Conservation (phyloP, 2,888 invertebrate genomes). For the Abrostola tripartita region DNA sequence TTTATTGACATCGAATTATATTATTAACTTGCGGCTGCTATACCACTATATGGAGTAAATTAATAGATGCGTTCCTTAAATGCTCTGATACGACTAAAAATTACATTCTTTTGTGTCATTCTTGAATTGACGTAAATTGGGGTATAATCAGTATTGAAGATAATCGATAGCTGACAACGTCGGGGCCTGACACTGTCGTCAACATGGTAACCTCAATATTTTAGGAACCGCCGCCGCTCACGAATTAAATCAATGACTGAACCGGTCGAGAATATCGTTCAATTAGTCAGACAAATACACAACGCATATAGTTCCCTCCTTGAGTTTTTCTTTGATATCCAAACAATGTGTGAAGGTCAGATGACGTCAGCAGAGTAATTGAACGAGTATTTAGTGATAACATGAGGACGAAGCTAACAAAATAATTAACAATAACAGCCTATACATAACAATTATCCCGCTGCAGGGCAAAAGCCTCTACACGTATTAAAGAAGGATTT, state of each 20-base stretch:
- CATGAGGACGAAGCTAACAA: constrained; percentile 4
- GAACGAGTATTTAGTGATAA: constrained; percentile 25
- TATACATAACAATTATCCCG: no score
- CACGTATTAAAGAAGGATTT: no score
- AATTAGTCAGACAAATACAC: not conserved
- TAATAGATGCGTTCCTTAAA: constrained; percentile 1
- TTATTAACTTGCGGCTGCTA: not conserved
- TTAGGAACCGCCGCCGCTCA: not conserved
- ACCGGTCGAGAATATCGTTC: not conserved
- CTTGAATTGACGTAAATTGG: constrained; percentile 12
- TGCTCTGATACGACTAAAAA: not conserved
- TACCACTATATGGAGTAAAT: constrained; percentile 7
- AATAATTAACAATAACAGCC: not conserved
- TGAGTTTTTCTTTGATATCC: constrained; percentile 20
- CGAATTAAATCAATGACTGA: constrained; percentile 5
- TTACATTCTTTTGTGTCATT: constrained; percentile 10
- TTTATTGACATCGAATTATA: constrained; percentile 37
- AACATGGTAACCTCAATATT: constrained; percentile 16
- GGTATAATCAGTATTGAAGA: constrained; percentile 15
- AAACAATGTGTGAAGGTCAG: constrained; percentile 33
- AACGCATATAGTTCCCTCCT: constrained; percentile 10
- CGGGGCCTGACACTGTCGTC: not conserved
- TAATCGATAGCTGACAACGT: constrained; percentile 20
- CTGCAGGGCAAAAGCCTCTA: no score
- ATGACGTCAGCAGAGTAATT: constrained; percentile 21